These are phyloP conservation scores for Lithobates sylvaticus DNA, from an alignment of 2,797 vertebrate genomes.

Conservation along the genomic window DNA sequence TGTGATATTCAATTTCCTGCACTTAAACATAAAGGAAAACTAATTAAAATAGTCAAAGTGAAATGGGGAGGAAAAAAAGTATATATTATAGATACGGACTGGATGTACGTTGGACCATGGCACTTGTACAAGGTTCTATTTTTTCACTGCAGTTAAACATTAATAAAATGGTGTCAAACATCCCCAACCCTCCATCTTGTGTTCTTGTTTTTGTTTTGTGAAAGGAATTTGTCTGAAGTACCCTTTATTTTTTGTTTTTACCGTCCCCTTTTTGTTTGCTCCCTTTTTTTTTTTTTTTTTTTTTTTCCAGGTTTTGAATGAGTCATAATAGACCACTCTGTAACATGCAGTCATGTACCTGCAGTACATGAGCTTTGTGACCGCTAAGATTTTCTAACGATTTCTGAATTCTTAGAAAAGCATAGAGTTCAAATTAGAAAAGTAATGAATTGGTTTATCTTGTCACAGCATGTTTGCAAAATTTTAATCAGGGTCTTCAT, in stretches of 20 bases:
- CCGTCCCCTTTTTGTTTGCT: not conserved
- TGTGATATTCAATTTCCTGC: slow-evolving; percentile 81
- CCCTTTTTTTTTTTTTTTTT: too few relatives aligned
- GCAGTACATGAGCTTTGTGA: too few relatives aligned
- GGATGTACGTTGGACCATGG: slow-evolving; percentile 76
- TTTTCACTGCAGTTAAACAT: slow-evolving; percentile 96
- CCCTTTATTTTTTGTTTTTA: too few relatives aligned
- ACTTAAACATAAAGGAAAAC: slow-evolving; percentile 78
- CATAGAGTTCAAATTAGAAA: too few relatives aligned
- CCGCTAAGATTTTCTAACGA: too few relatives aligned
- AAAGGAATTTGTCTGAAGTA: not conserved
- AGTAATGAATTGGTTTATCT: too few relatives aligned
- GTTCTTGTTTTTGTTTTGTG: slow-evolving; percentile 55
- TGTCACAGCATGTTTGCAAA: too few relatives aligned
- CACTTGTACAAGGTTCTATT: slow-evolving; percentile 98
- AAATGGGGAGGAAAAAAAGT: slow-evolving; percentile 63
- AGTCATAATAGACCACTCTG: not conserved
- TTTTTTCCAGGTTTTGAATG: not conserved
- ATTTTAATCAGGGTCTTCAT: too few relatives aligned
- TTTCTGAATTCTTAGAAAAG: too few relatives aligned
- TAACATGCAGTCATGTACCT: not conserved
- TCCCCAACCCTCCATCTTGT: slow-evolving; percentile 82
- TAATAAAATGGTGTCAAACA: slow-evolving; percentile 94
- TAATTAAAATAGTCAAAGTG: slow-evolving; percentile 61
- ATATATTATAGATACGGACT: slow-evolving; percentile 70